Conservation (phyloP, 2,888 invertebrate species). For the Philereme vetulata region DNA sequence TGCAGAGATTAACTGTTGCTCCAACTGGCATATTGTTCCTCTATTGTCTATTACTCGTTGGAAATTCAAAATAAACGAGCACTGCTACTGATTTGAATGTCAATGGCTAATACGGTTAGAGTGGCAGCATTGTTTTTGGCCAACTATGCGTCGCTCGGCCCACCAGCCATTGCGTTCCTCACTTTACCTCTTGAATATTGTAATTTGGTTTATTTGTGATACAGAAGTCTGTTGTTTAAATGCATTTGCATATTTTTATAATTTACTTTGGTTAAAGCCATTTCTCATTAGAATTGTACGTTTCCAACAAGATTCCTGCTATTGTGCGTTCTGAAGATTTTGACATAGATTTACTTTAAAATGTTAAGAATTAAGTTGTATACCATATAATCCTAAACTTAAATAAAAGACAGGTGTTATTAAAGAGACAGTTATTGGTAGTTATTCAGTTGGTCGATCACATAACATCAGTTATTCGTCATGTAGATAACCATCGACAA, state of each 20-base stretch:
- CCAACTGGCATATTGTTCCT: conserved; percentile 74
- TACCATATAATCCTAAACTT: not conserved
- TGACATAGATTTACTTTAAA: not conserved
- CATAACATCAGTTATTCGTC: conserved; percentile 34
- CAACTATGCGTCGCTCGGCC: conserved; percentile 49
- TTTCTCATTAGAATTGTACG: conserved; percentile 7
- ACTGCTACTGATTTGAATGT: conserved; percentile 81
- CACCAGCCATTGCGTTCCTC: conserved; percentile 30
- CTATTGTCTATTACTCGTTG: conserved; percentile 69
- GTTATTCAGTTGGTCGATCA: conserved; percentile 33
- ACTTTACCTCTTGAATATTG: conserved; percentile 17
- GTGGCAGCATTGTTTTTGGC: conserved; percentile 71
- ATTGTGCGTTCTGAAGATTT: conserved; percentile 1
- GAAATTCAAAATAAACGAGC: conserved; percentile 77
- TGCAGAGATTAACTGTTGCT: conserved; percentile 77
- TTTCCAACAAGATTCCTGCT: conserved; percentile 21
- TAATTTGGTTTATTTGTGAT: conserved; percentile 29
- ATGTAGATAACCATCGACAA: conserved; percentile 38
- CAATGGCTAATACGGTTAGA: conserved; percentile 77
- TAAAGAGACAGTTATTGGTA: conserved; percentile 5
- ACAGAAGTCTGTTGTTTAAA: conserved; percentile 29
- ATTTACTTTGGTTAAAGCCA: conserved; percentile 10
- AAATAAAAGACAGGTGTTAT: conserved; percentile 18
- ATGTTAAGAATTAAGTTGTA: too few species aligned
- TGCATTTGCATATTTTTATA: conserved; percentile 29